Evolutionary conservation across 1,140 invertebrate species (phyloP).

Genomic region (Ridgeia piscesae): DNA sequence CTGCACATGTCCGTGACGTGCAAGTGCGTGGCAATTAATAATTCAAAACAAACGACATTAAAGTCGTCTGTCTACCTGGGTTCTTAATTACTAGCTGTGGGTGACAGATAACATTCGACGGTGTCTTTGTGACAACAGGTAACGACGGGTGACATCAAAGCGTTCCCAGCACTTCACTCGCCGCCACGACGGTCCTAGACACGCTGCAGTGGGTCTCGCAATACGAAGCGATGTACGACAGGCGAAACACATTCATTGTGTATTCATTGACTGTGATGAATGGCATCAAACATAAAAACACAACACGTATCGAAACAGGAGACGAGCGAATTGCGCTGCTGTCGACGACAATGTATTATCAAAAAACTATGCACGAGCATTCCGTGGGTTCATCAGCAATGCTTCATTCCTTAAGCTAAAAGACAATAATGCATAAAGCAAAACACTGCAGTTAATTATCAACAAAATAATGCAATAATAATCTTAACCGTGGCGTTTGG

Average conservation of each 20-base stretch:
- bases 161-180: background rate
- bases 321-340: background rate
- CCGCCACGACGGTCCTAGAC: background rate
- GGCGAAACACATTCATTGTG: background rate
- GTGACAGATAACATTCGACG: too few species aligned
- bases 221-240: background rate
- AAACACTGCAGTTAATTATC: too few species aligned
- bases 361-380: background rate
- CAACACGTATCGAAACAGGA: background rate
- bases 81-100: background rate
- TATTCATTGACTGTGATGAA: background rate
- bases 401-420: background rate
- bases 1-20: background rate
- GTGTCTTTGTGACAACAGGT: background rate
- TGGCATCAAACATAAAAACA: background rate
- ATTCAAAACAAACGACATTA: background rate
- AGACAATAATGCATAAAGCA: background rate
- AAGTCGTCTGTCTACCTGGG: background rate
- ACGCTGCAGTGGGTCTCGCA: background rate
- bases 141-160: background rate
- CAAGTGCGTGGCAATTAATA: background rate
- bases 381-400: background rate
- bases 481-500: too few species aligned
- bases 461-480: too few species aligned
- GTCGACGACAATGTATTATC: background rate